Conservation (phyloP, 2,888 invertebrate genomes). For the Caenorhabditis plicata region DNA sequence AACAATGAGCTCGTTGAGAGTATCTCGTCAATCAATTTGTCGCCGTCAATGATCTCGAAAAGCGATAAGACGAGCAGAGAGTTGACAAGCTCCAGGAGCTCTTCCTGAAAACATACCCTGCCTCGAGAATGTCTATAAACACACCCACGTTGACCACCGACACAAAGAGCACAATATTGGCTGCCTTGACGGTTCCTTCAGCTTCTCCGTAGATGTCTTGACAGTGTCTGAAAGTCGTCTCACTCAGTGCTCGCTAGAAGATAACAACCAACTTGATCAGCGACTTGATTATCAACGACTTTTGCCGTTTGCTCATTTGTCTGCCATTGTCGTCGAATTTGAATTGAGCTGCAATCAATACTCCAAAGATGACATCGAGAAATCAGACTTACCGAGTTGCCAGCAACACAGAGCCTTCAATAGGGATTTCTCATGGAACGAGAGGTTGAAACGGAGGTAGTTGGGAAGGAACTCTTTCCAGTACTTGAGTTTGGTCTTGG, state of each 20-base stretch:
- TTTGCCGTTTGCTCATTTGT: conserved; percentile 13
- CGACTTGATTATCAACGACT: conserved; percentile 6
- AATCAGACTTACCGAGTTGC: too few species aligned
- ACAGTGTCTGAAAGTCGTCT: conserved; percentile 4
- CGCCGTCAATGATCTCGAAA: conserved; percentile 27
- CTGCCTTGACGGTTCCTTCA: conserved; percentile 19
- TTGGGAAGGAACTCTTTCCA: conserved; percentile 24
- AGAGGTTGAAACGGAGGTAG: conserved; percentile 3
- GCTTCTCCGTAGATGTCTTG: conserved; percentile 19
- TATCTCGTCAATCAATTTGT: conserved; percentile 21
- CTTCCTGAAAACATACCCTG: conserved; percentile 13
- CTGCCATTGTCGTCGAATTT: conserved; percentile 21
- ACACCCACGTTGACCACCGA: conserved; percentile 26
- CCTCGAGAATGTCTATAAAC: too few species aligned
- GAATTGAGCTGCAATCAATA: conserved; percentile 17
- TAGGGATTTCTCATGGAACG: conserved; percentile 21
- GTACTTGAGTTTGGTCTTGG: conserved; percentile 18
- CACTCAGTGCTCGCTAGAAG: neutral
- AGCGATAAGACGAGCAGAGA: conserved; percentile 26
- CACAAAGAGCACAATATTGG: conserved; percentile 17
- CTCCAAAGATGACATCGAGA: too few species aligned
- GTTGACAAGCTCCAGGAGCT: conserved; percentile 31
- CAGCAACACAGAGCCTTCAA: conserved; percentile 24
- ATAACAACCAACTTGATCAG: conserved; percentile 7
- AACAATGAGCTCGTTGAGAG: conserved; percentile 13